These are phyloP conservation scores for Tubulanus polymorphus DNA, from an alignment of 2,888 invertebrate species.

Conservation along the genomic window DNA sequence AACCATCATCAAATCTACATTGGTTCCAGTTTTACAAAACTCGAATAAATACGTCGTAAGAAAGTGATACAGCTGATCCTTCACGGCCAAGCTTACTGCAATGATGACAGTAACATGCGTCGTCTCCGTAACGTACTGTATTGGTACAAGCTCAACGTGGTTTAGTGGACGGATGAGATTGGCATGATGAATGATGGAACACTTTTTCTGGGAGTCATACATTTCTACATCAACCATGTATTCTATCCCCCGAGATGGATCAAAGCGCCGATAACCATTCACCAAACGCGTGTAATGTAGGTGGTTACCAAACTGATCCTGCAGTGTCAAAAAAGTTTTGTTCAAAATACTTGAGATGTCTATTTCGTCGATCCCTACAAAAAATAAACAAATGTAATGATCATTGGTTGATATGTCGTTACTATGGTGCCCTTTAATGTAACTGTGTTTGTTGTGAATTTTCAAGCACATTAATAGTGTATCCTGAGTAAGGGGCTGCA, in stretches of 20 bases:
- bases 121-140: constrained; percentile 94
- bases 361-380: too few relatives aligned
- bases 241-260: constrained; percentile 80
- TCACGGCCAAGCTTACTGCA: constrained; percentile 59
- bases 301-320: constrained; percentile 10
- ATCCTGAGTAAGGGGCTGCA: too few relatives aligned
- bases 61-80: constrained; percentile 63
- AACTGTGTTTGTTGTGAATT: too few relatives aligned
- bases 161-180: constrained; percentile 81
- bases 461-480: too few relatives aligned
- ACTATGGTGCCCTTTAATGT: too few relatives aligned
- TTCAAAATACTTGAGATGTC: too few relatives aligned
- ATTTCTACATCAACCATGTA: constrained; percentile 67
- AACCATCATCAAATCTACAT: constrained; percentile 71
- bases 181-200: constrained; percentile 57
- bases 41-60: constrained; percentile 68
- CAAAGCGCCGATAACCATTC: constrained; percentile 74
- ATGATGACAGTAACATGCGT: constrained; percentile 75
- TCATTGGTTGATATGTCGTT: too few relatives aligned
- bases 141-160: constrained; percentile 80
- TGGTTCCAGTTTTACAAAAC: constrained; percentile 73
- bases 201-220: constrained; percentile 16
- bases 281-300: constrained; percentile 53
- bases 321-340: too few relatives aligned
- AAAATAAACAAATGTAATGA: too few relatives aligned